A percentile compares a stretch with the other conserved stretches of the same genome.
These are phyloP conservation scores for Barypeithes pellucidus DNA, from an alignment of 2,888 invertebrate genomes.

Conservation along the genomic window DNA sequence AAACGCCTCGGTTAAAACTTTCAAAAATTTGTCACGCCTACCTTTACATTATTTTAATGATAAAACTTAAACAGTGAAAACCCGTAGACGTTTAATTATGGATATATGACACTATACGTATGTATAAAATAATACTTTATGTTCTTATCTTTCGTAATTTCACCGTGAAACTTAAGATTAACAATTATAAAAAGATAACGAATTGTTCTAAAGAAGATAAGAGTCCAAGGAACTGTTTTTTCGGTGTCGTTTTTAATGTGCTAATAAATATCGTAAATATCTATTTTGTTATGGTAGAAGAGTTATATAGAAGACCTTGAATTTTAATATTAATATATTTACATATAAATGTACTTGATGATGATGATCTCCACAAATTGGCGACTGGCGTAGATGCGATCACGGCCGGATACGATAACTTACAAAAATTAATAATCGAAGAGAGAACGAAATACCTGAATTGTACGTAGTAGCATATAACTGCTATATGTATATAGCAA, in stretches of 20 bases:
- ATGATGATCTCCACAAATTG: slow-evolving; percentile 11
- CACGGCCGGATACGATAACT: background rate
- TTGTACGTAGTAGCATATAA: too few relatives aligned
- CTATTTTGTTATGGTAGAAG: slow-evolving; percentile 14
- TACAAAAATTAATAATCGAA: background rate
- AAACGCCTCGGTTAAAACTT: background rate
- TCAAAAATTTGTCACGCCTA: background rate
- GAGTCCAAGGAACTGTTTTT: slow-evolving; percentile 30
- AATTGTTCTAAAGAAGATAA: slow-evolving; percentile 21
- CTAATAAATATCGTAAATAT: slow-evolving; percentile 25
- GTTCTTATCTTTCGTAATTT: slow-evolving; percentile 18
- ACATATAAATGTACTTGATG: slow-evolving; percentile 16
- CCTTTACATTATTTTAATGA: slow-evolving; percentile 2
- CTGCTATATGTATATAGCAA: too few relatives aligned
- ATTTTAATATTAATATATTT: slow-evolving; percentile 16
- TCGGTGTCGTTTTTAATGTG: slow-evolving; percentile 13
- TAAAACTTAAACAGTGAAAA: background rate
- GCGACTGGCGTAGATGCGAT: background rate
- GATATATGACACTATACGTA: slow-evolving; percentile 7
- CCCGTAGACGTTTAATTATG: background rate
- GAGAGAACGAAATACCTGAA: too few relatives aligned
- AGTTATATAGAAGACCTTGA: slow-evolving; percentile 5
- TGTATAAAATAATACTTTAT: background rate
- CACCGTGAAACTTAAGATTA: slow-evolving; percentile 17
- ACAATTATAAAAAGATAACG: slow-evolving; percentile 8